Conservation (phyloP, 2,888 invertebrate species). For the Villa cingulata region DNA sequence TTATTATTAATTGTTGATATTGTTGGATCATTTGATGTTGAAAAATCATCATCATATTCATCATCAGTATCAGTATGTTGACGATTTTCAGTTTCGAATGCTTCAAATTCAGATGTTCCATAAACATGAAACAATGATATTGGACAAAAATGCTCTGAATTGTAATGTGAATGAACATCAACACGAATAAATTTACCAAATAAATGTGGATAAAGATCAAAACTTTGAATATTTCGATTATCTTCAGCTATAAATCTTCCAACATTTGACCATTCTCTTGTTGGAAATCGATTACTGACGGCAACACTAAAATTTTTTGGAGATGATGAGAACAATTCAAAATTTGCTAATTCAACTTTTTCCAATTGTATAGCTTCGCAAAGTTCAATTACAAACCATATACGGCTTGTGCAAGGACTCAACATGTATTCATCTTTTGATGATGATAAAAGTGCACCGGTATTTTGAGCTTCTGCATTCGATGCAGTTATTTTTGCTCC, state of each 20-base stretch:
- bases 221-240: slow-evolving; percentile 74
- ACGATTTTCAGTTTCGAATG: slow-evolving; percentile 67
- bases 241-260: slow-evolving; percentile 82
- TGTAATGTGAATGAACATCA: slow-evolving; percentile 88
- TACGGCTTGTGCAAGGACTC: slow-evolving; percentile 82
- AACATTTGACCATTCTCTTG: slow-evolving; percentile 80
- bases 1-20: slow-evolving; percentile 5
- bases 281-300: slow-evolving; percentile 79
- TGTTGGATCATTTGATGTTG: slow-evolving; percentile 37
- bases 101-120: slow-evolving; percentile 87
- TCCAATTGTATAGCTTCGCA: slow-evolving; percentile 96
- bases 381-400: slow-evolving; percentile 94
- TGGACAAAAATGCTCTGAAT: slow-evolving; percentile 95
- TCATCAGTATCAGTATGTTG: slow-evolving; percentile 52
- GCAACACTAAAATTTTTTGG: slow-evolving; percentile 83
- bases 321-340: slow-evolving; percentile 93
- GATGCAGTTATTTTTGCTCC: slow-evolving; percentile 91
- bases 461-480: slow-evolving; percentile 83
- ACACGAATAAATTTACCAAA: slow-evolving; percentile 84
- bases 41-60: slow-evolving; percentile 53
- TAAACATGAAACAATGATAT: slow-evolving; percentile 88
- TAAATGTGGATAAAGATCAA: slow-evolving; percentile 61
- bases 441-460: slow-evolving; percentile 72
- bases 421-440: slow-evolving; percentile 95
- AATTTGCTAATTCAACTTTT: slow-evolving; percentile 90